Base-by-base conservation (phyloP, 2,888 invertebrate species). In the Anagyrus pseudococci region DNA sequence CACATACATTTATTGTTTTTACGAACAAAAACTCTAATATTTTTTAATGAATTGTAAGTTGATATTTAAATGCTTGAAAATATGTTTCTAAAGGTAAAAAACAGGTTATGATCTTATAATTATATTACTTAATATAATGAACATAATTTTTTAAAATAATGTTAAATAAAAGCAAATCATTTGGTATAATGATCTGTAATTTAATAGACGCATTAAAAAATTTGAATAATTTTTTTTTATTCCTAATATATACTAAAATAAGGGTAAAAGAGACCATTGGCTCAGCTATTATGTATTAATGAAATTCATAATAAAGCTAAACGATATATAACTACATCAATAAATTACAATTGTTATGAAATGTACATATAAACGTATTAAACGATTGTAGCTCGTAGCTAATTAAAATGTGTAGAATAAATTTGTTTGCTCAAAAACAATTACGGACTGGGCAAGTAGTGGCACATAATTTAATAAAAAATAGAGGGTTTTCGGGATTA, bases 1-100 rank as follows among this genome's bases (percentile, higher is more conserved):
- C 29, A 43, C 29, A 29, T 43, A 47, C 40, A n/a, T 40, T 22
- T 25, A 29, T 61, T 49, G 26, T 29, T 61, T 22, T 26, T 48
- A 23, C 43, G 25, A 22, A 55, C 41, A 41, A 55, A 40, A 37
- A 37, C 15, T 37, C 3, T n/a, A 37, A 8, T 17, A 33, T 33
- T 33, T 37, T 46, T 52, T 56, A n/a, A n/a, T n/a, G n/a, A n/a
- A n/a, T n/a, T n/a, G n/a, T n/a, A n/a, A n/a, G n/a, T n/a, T n/a
- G n/a, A n/a, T n/a, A n/a, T n/a, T n/a, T n/a, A n/a, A n/a, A n/a
- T n/a, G n/a, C n/a, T n/a, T n/a, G n/a, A n/a, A n/a, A n/a, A n/a
- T n/a, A n/a, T n/a, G n/a, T n/a, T n/a, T n/a, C n/a, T n/a, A n/a
- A n/a, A n/a, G n/a, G n/a, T n/a, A n/a, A n/a, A n/a, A n/a, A n/a